Evolutionary conservation across 1,140 invertebrate species (phyloP).

Genomic region (Nebria ingens): DNA sequence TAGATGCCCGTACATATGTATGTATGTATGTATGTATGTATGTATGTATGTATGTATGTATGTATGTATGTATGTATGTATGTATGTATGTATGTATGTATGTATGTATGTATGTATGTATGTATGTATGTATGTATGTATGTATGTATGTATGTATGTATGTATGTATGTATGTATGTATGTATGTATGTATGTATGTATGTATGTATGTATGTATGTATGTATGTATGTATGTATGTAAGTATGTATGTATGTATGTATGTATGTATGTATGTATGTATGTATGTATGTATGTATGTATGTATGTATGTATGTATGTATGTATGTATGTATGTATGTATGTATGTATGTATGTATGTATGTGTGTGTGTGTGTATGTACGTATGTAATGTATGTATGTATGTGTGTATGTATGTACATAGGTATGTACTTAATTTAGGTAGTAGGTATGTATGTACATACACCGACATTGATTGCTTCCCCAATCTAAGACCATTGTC

Average conservation of each 20-base stretch:
- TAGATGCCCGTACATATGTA: background rate
- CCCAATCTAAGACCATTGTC: too few species aligned
- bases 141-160: background rate
- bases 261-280: background rate
- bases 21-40: slow-evolving; percentile 5
- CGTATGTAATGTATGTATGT: background rate
- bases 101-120: background rate
- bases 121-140: background rate
- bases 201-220: background rate
- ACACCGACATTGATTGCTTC: background rate
- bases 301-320: slow-evolving; percentile 2
- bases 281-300: background rate
- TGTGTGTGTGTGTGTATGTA: background rate
- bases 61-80: background rate
- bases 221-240: background rate
- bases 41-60: background rate
- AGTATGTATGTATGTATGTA: background rate
- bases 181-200: slow-evolving; percentile 2
- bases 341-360: slow-evolving; percentile 7
- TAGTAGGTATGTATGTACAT: background rate
- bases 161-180: background rate
- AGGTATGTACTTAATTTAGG: background rate
- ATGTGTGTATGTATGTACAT: background rate
- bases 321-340: background rate
- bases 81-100: background rate